Conservation (phyloP, 2,888 invertebrate species). For the Eulithis testata region DNA sequence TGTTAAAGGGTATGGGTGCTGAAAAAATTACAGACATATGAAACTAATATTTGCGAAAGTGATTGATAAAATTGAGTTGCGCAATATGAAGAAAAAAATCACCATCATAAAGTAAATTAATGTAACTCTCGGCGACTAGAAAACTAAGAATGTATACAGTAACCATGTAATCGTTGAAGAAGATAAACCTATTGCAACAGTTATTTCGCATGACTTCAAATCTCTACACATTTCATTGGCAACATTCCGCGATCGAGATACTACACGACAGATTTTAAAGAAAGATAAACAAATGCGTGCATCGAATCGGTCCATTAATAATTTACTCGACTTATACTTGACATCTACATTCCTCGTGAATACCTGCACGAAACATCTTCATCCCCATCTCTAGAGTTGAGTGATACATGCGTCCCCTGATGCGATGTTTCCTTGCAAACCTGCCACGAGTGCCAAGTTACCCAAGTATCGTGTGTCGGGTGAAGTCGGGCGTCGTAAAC, state of each 20-base stretch:
- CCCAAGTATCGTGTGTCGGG: constrained; percentile 73
- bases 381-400: constrained; percentile 68
- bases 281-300: constrained; percentile 34
- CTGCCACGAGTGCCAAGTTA: constrained; percentile 52
- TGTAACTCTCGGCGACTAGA: no score
- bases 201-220: constrained; percentile 8
- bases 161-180: no score
- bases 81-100: no score
- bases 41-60: no score
- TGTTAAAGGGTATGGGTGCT: no score
- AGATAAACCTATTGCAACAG: not conserved
- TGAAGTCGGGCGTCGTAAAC: constrained; percentile 72
- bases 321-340: constrained; percentile 36
- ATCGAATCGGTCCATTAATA: constrained; percentile 38
- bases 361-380: constrained; percentile 74
- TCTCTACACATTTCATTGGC: constrained; percentile 14
- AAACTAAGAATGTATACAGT: no score
- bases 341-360: constrained; percentile 48
- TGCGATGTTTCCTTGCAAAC: constrained; percentile 66
- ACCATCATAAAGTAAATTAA: no score
- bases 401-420: constrained; percentile 69
- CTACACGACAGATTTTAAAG: constrained; percentile 30
- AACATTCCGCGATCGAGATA: constrained; percentile 25
- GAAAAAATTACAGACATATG: no score
- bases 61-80: no score